phyloP scores from a whole-genome alignment of 2,888 invertebrate genomes.

The Morpho achilles region DNA sequence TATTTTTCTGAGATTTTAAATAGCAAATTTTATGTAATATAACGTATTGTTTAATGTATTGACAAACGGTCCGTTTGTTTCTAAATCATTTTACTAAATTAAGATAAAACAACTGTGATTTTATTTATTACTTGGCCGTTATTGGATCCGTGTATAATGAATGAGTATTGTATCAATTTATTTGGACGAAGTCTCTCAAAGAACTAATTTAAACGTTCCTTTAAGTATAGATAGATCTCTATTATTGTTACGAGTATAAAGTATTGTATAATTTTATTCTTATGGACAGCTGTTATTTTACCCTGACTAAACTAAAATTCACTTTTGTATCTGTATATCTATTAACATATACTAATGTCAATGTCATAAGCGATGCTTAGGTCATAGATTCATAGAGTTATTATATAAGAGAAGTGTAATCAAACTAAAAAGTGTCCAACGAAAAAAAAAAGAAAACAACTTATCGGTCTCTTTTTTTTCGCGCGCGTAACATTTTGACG shows the following conservation, averaged over 20 bases:
- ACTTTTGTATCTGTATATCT: background rate
- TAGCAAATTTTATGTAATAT: conserved; percentile 42
- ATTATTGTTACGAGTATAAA: conserved; percentile 63
- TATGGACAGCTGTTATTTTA: conserved; percentile 6
- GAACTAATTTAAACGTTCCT: conserved; percentile 73
- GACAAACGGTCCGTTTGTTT: conserved; percentile 32
- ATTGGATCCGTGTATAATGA: conserved; percentile 38
- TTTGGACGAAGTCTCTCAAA: conserved; percentile 50
- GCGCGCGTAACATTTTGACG: too few relatives aligned
- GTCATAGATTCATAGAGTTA: too few relatives aligned
- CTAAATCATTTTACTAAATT: conserved; percentile 60
- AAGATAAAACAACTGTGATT: conserved; percentile 73
- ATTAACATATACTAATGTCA: too few relatives aligned
- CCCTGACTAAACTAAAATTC: background rate
- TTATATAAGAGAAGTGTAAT: too few relatives aligned
- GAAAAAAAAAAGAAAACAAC: too few relatives aligned
- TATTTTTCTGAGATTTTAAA: conserved; percentile 57
- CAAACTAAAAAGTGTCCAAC: too few relatives aligned
- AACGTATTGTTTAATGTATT: conserved; percentile 41
- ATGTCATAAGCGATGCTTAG: too few relatives aligned
- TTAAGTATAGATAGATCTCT: conserved; percentile 76
- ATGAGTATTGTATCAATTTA: conserved; percentile 25
- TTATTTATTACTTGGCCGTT: conserved; percentile 69
- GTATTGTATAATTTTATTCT: conserved; percentile 21
- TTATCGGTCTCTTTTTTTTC: too few relatives aligned